A percentile compares a stretch with the other conserved stretches of the same genome.
These are phyloP conservation scores for Brachionus manjavacas DNA, from an alignment of 1,140 invertebrate species.

Conservation along the genomic window DNA sequence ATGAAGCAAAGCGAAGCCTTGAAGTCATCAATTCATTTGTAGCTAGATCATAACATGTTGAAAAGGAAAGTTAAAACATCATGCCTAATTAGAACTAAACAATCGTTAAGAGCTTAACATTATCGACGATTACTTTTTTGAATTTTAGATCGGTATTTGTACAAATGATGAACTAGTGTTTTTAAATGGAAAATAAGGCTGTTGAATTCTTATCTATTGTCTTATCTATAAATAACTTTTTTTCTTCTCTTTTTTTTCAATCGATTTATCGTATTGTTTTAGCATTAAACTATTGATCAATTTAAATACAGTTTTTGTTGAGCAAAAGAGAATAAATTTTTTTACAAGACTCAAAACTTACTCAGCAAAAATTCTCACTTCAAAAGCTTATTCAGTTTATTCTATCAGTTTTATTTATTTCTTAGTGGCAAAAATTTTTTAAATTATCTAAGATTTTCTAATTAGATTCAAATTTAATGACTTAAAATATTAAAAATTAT, in stretches of 20 bases:
- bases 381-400: neutral
- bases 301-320: neutral
- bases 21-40: neutral
- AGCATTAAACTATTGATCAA: neutral
- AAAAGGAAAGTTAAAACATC: neutral
- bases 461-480: too few relatives aligned
- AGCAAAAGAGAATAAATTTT: neutral
- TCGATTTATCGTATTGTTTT: neutral
- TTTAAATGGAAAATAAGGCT: neutral
- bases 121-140: neutral
- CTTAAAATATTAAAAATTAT: too few relatives aligned
- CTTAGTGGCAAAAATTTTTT: too few relatives aligned
- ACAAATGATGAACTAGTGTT: neutral
- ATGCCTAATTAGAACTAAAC: neutral
- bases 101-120: neutral
- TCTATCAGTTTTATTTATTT: neutral
- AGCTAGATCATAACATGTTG: neutral
- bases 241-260: neutral
- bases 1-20: neutral
- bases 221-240: neutral
- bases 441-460: too few relatives aligned
- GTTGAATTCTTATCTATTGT: neutral
- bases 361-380: neutral
- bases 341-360: neutral
- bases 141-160: neutral